Evolutionary conservation across 1,140 invertebrate species (phyloP).

Genomic region (Spodoptera litura): DNA sequence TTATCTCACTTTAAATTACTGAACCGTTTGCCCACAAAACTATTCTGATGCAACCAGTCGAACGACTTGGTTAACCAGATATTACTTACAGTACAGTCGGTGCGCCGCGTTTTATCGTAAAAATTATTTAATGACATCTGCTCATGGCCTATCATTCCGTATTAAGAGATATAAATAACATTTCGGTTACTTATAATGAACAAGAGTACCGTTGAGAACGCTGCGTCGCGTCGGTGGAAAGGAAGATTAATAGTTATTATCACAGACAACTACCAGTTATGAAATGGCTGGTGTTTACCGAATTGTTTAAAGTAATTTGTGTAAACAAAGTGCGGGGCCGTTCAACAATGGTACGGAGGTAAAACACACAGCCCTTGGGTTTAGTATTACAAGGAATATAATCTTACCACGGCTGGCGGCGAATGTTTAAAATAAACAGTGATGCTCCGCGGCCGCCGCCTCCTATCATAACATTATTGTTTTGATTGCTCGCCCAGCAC

Average conservation of each 20-base stretch:
- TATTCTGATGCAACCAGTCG: conserved; percentile 50
- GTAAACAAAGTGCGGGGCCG: conserved; percentile 59
- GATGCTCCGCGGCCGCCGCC: conserved; percentile 56
- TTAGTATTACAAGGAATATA: conserved; percentile 67
- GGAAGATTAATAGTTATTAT: conserved; percentile 43
- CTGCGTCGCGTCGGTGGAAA: conserved; percentile 12
- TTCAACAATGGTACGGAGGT: conserved; percentile 64
- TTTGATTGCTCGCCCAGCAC: conserved; percentile 72
- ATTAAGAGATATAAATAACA: conserved; percentile 55
- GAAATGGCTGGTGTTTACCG: conserved; percentile 43
- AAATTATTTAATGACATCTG: conserved; percentile 59
- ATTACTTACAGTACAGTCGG: conserved; percentile 58
- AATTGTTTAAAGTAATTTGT: conserved; percentile 65
- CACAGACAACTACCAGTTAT: conserved; percentile 40
- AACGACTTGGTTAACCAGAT: conserved; percentile 61
- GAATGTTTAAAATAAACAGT: conserved; percentile 78
- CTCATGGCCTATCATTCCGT: conserved; percentile 51
- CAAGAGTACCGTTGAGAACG: conserved; percentile 6
- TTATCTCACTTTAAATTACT: conserved; percentile 64
- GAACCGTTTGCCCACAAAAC: conserved; percentile 49
- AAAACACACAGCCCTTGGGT: conserved; percentile 62
- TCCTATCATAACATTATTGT: conserved; percentile 84
- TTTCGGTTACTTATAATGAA: conserved; percentile 35
- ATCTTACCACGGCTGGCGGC: conserved; percentile 61
- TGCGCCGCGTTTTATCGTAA: conserved; percentile 49